Percentiles rank a stretch among this genome's conserved stretches.
Evolutionary conservation across 2,888 invertebrate genomes (phyloP).

Genomic region (Amiota minor): DNA sequence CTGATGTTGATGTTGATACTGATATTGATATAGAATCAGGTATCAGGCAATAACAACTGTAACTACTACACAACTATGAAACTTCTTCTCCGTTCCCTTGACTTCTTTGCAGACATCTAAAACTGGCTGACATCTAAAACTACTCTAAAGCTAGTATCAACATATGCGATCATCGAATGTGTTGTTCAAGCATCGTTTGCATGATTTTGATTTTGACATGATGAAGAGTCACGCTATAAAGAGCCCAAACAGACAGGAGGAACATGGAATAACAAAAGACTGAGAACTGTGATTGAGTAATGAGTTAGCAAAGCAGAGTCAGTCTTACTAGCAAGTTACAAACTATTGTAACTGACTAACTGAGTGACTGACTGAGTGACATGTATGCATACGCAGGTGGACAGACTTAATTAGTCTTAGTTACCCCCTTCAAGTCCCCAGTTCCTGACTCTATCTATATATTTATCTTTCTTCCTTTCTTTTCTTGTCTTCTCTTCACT

Average conservation of each 20-base stretch:
- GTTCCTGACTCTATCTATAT: neutral
- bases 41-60: neutral
- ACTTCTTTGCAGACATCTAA: constrained; percentile 10
- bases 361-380: constrained; percentile 8
- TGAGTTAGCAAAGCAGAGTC: neutral
- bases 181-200: constrained; percentile 46
- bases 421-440: too few relatives aligned
- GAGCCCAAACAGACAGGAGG: neutral
- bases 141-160: neutral
- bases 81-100: neutral
- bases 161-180: neutral
- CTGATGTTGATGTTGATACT: too few relatives aligned
- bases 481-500: neutral
- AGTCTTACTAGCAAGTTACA: neutral
- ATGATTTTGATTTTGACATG: constrained; percentile 59
- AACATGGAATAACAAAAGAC: neutral
- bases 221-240: neutral
- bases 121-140: too few relatives aligned
- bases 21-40: too few relatives aligned
- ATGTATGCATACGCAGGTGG: neutral
- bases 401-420: constrained; percentile 20
- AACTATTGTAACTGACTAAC: neutral
- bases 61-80: neutral
- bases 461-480: neutral
- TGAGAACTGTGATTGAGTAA: too few relatives aligned